Evolutionary conservation across 2,888 invertebrate species (phyloP).

Genomic region (Plutella xylostella): DNA sequence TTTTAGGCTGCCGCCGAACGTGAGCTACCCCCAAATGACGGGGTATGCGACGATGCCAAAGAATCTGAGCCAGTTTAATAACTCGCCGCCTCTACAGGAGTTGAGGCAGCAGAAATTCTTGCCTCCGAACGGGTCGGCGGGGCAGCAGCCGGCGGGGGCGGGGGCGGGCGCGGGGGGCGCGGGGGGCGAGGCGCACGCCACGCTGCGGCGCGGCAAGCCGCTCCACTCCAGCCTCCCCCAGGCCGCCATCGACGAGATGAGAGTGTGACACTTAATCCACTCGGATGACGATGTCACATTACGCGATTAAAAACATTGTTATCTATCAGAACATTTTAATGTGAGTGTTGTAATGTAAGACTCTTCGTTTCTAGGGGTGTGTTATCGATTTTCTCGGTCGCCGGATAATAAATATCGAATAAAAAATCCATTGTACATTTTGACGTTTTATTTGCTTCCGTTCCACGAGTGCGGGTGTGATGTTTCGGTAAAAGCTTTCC

Average conservation of each 20-base stretch:
- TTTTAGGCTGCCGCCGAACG: conserved; percentile 51
- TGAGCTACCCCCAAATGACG: conserved; percentile 53
- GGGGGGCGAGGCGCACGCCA: conserved; percentile 44
- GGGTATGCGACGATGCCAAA: conserved; percentile 72
- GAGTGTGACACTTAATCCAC: conserved; percentile 78
- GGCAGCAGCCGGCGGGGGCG: conserved; percentile 41
- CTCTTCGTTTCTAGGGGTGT: background rate
- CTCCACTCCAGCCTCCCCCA: conserved; percentile 77
- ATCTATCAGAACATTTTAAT: too few species aligned
- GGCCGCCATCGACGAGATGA: conserved; percentile 90
- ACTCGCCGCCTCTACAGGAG: conserved; percentile 61
- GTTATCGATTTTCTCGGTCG: conserved; percentile 39
- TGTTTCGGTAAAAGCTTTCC: conserved; percentile 3
- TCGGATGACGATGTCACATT: conserved; percentile 26
- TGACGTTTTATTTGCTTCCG: conserved; percentile 1
- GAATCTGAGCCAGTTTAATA: conserved; percentile 68
- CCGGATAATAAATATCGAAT: conserved; percentile 53
- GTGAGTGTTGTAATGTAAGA: conserved; percentile 18
- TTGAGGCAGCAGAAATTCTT: conserved; percentile 70
- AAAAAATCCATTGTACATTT: conserved; percentile 37
- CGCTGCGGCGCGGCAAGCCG: conserved; percentile 52
- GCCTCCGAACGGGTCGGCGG: conserved; percentile 67
- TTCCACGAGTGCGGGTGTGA: background rate
- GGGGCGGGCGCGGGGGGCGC: conserved; percentile 33
- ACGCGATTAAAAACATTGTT: conserved; percentile 34